A percentile compares a stretch with the other conserved stretches of the same genome.
Conservation (phyloP, 2,113 vertebrate genomes). For the Nestor notabilis region DNA sequence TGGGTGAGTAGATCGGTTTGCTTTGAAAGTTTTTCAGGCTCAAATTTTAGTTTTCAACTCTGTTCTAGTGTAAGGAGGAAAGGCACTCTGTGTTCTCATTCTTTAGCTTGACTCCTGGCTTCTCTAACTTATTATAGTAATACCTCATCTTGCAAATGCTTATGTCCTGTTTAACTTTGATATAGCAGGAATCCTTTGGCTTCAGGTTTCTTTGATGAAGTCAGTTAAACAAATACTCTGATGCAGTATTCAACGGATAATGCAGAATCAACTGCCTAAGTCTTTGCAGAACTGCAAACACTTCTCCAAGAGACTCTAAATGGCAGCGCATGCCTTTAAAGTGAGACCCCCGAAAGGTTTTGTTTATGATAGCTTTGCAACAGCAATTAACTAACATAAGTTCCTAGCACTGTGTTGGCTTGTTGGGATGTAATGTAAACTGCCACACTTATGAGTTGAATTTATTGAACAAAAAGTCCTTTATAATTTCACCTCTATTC, state of each 20-base stretch:
- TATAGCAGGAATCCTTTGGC: not conserved
- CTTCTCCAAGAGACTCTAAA: not conserved
- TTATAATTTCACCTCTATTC: constrained; percentile 62
- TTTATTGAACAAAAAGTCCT: constrained; percentile 57
- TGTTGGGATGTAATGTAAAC: not conserved
- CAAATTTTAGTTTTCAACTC: not conserved
- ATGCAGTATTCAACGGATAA: not conserved
- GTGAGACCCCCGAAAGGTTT: not conserved
- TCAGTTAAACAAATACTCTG: not conserved
- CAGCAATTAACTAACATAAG: not conserved
- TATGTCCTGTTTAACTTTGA: not conserved
- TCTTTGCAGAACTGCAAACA: not conserved
- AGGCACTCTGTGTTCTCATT: not conserved
- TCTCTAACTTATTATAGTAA: not conserved
- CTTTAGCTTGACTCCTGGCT: not conserved
- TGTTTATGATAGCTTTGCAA: not conserved
- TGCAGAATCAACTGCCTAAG: not conserved
- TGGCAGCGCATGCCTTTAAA: not conserved
- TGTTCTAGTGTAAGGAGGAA: not conserved
- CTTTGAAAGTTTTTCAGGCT: not conserved
- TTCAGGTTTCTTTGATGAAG: not conserved
- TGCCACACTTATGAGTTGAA: constrained; percentile 17
- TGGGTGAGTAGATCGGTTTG: constrained; percentile 85
- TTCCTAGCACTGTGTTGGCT: not conserved
- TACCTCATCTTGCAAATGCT: not conserved